Evolutionary conservation across 2,797 vertebrate genomes (phyloP), one percentile per base, ranked within the genome.

Genomic region (Danionella dracula): DNA sequence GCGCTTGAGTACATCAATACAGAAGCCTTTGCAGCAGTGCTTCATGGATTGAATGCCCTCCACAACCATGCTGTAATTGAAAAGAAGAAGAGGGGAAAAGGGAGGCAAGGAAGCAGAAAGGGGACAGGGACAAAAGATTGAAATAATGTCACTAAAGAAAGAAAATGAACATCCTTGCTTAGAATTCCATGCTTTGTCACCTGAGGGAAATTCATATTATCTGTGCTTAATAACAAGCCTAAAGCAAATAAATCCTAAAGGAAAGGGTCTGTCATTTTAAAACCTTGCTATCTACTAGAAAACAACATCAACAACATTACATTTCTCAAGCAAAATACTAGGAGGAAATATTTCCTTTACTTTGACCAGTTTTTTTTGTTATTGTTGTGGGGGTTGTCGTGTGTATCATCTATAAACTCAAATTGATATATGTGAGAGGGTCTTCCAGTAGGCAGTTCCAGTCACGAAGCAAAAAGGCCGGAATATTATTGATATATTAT

Each of bases 11-110:
- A 97, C 94, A 70, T 97, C 95, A 29, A 97, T 97, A 88, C 95
- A 97, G 86, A 97, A 97, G 0, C 95, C 95, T 77, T 97, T 97
- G 81, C 95, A 97, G 85, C 95, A 97, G 45, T 93, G 91, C 83
- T 97, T 97, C 83, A 93, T 91, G 0, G 87, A 87, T 17, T 77
- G 74, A 1, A 79, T 13, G 12, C 81, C 77, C 1, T 91, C 90
- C 70, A 84, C 74, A 73, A 77, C 72, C 81, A 86, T 41, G 41
- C 88, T 90, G 79, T 38, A 16, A 35, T 65, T 12, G 46, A 15
- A 32, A 68, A 68, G 48, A 32, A 51, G 61, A 54, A 56, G 27
- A 31, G 54, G 53, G 37, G 21, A 13, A 51, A 45, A 17, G 29
- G 62, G 23, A 32, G 23, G 21, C 65, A 46, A 37, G 45, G 57